phyloP scores from a whole-genome alignment of 2,797 vertebrate species.

The Bradypodion ventrale region DNA sequence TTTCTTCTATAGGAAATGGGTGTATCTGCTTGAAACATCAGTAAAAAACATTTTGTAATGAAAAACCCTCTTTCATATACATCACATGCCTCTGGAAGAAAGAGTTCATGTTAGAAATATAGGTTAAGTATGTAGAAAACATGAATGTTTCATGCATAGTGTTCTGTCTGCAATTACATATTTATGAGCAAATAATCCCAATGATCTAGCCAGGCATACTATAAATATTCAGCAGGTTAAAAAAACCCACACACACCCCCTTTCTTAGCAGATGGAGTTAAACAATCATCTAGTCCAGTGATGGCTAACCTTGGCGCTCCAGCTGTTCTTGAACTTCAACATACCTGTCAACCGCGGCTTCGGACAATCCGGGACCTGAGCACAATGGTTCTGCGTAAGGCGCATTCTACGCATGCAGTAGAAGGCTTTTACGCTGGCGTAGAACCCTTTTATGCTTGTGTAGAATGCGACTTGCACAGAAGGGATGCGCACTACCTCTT shows the following conservation, averaged over 20 bases:
- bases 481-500: no score
- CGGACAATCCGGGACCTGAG: no score
- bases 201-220: conserved; percentile 36
- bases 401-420: no score
- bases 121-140: conserved; percentile 52
- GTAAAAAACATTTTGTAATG: not conserved
- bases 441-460: no score
- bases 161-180: conserved; percentile 56
- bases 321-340: no score
- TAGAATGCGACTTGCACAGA: no score
- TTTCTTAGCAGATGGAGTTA: conserved; percentile 7
- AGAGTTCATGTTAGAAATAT: conserved; percentile 62
- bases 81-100: conserved; percentile 11
- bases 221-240: conserved; percentile 2
- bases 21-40: no score
- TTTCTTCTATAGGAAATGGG: no score
- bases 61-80: not conserved
- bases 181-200: conserved; percentile 61
- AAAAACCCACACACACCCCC: not conserved
- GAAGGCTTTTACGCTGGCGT: no score
- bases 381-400: no score
- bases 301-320: no score
- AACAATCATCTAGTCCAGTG: conserved; percentile 13
- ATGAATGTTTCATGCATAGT: conserved; percentile 62
- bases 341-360: no score